A percentile compares a stretch with the other conserved stretches of the same genome.
Conservation (phyloP, 2,797 vertebrate species). For the Enteromius paludinosus region DNA sequence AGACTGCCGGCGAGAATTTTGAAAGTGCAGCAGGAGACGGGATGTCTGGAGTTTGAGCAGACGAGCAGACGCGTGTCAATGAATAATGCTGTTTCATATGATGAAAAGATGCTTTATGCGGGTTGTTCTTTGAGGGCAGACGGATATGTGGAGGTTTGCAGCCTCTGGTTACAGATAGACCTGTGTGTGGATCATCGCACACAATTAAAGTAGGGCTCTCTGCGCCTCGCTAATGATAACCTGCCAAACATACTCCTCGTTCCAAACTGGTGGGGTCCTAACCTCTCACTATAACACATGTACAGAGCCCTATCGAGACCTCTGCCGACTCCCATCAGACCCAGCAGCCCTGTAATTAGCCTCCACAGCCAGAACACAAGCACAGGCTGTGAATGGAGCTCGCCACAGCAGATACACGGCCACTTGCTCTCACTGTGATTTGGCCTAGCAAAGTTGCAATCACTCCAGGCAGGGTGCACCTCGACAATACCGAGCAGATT, state of each 20-base stretch:
- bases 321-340: constrained; percentile 15
- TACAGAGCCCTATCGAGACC: constrained; percentile 23
- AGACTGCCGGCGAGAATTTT: neutral
- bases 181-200: neutral
- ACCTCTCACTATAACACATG: constrained; percentile 29
- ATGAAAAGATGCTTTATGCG: constrained; percentile 33
- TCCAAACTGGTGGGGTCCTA: constrained; percentile 8
- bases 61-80: neutral
- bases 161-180: neutral
- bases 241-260: constrained; percentile 14
- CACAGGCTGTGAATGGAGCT: neutral
- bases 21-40: constrained; percentile 19
- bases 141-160: constrained; percentile 7
- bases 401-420: neutral
- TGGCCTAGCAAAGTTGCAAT: constrained; percentile 31
- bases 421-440: constrained; percentile 14
- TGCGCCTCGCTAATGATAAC: constrained; percentile 32
- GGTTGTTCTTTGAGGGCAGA: constrained; percentile 1
- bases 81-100: constrained; percentile 38
- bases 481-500: neutral
- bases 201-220: constrained; percentile 6
- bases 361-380: constrained; percentile 22
- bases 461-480: neutral
- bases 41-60: constrained; percentile 20
- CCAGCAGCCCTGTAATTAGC: constrained; percentile 46